Base-by-base conservation (phyloP, 1,140 invertebrate genomes). In the Asobara japonica region DNA sequence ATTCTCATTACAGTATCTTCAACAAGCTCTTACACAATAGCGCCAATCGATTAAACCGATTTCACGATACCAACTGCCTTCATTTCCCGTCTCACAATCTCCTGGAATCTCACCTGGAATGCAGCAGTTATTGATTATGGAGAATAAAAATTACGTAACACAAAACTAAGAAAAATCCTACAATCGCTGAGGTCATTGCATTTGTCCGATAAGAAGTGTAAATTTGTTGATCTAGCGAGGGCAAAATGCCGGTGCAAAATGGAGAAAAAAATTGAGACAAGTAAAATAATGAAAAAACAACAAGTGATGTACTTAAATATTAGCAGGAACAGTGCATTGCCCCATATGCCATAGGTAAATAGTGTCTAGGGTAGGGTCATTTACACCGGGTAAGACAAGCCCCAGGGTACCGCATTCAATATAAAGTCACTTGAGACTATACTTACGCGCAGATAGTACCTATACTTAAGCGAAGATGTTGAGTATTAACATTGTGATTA, bases 171-270 rank as follows among this genome's bases (percentile, higher is more conserved):
- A 56, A 20, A 25, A 56, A 20, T 62, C 3, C 0, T 10, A 20
- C 16, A 30, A 62, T 64, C 22, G 20, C 4, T 30, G 33, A 61
- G 38, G 22, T 33, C 66, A 71, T 71, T 72, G 27, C 65, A 29
- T 61, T 45, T 29, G 61, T 48, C 71, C 69, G 85, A 87, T 87
- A 87, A 87, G 78, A 72, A 79, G 78, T 80, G 80, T 72, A 85
- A 84, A 84, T 83, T 82, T 85, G 77, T 80, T 78, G 70, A 72
- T 80, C 70, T 76, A 74, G 72, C 70, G 56, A 33, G 66, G 73
- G 61, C 70, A 72, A 65, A n/a, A 69, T 48, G 31, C 30, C 25
- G 41, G 68, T 13, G 25, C n/a, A 67, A 45, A 20, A 61, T 33
- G 20, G 48, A 72, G 64, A 79, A 79, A 80, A 80, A 82, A 68